Evolutionary conservation across 2,113 vertebrate genomes (phyloP).

Genomic region (Monopterus albus): DNA sequence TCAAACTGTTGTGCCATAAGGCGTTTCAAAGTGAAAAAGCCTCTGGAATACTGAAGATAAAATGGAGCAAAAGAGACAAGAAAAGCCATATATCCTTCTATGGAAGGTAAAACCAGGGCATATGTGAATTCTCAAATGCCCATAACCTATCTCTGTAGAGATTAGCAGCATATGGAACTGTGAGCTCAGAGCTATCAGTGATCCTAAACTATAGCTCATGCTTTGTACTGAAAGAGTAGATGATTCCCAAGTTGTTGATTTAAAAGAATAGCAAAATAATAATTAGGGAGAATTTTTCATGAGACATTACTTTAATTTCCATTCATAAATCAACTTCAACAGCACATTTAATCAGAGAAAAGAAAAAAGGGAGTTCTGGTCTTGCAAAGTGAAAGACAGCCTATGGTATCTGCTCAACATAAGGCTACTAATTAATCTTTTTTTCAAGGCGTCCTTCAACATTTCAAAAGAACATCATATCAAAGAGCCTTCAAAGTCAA

Average conservation of each 20-base stretch:
- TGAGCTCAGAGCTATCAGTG: constrained; percentile 43
- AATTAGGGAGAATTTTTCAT: constrained; percentile 66
- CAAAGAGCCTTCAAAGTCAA: constrained; percentile 78
- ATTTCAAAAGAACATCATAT: constrained; percentile 78
- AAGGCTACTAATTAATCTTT: constrained; percentile 76
- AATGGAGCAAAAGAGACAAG: constrained; percentile 41
- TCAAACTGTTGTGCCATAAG: constrained; percentile 40
- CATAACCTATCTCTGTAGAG: constrained; percentile 28
- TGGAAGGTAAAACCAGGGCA: constrained; percentile 31
- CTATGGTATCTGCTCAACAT: constrained; percentile 48
- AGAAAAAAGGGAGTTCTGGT: constrained; percentile 30
- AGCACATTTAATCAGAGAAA: constrained; percentile 71
- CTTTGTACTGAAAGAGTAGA: constrained; percentile 51
- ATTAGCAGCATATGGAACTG: constrained; percentile 46
- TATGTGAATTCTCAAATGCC: constrained; percentile 49
- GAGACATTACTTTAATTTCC: constrained; percentile 67
- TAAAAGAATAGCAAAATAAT: constrained; percentile 74
- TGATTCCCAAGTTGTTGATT: constrained; percentile 54
- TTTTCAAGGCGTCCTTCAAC: constrained; percentile 78
- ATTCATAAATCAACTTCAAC: constrained; percentile 69
- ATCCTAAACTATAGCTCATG: constrained; percentile 58
- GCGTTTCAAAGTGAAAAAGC: constrained; percentile 38
- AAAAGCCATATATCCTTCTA: constrained; percentile 27
- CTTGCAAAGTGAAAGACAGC: constrained; percentile 47
- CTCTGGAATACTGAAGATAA: constrained; percentile 55